Base-by-base conservation (phyloP, 2,113 vertebrate species). In the Morone chrysops region DNA sequence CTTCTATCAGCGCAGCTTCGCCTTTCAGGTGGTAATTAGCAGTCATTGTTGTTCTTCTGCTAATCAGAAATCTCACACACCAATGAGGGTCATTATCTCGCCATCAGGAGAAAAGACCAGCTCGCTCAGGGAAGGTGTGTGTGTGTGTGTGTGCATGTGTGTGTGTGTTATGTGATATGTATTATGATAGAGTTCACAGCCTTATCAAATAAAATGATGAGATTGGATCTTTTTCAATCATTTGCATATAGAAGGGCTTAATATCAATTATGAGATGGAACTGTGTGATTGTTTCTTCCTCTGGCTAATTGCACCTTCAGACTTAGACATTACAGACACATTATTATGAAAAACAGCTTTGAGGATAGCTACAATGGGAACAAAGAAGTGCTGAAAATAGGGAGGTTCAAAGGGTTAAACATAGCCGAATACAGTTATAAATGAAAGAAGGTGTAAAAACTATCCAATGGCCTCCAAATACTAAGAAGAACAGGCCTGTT, bases 21-120 rank as follows among this genome's bases (percentile, higher is more conserved):
- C 94, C 90, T 94, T 91, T 91, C 91, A 90, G 93, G 84, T 92
- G 90, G 79, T 95, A 95, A 94, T 95, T 94, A 95, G 89, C 89
- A 85, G 90, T 82, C 88, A 93, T 93, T 94, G 92, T 94, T 92
- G 83, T 90, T 92, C 82, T 89, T 85, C 79, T 73, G 87, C 91
- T 93, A 92, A 95, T 95, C 93, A 93, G 82, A 93, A 92, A 91
- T 94, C 91, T 93, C 85, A 69, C 81, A 86, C 82, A 90, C 79
- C 84, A 84, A 84, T 75, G 70, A 92, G 90, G 93, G 91, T 93
- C 91, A 91, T 92, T 93, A 94, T 90, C 93, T 92, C 76, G 14
- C 82, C 84, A 93, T 95, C 92, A 87, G 87, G 78, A 61, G 75
- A 87, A 85, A 83, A 86, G 69, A 84, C 73, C 69, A 77, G 83